These are phyloP conservation scores for Cryptocephalus primarius DNA, from an alignment of 2,888 invertebrate genomes.

Conservation along the genomic window DNA sequence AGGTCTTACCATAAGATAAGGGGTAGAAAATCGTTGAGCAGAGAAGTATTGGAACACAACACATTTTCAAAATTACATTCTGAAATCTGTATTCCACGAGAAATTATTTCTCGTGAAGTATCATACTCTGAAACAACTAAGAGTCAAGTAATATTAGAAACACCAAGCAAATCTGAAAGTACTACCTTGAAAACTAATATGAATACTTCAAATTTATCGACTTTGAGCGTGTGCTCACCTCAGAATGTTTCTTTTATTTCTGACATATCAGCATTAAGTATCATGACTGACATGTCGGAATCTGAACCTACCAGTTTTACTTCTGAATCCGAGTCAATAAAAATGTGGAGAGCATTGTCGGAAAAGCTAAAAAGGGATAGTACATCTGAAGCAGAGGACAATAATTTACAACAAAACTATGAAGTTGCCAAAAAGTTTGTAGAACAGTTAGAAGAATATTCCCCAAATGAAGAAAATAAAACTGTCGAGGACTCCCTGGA, in stretches of 20 bases:
- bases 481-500: too few species aligned
- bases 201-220: neutral
- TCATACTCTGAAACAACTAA: neutral
- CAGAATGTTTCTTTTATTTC: too few species aligned
- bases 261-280: too few species aligned
- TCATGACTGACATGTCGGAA: too few species aligned
- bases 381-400: too few species aligned
- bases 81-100: neutral
- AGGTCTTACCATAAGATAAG: constrained; percentile 10
- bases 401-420: neutral
- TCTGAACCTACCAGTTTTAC: neutral
- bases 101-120: too few species aligned
- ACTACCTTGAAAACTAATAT: constrained; percentile 1
- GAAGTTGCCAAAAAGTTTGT: neutral
- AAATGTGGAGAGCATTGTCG: too few species aligned
- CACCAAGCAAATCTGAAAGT: neutral
- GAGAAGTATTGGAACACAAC: constrained; percentile 23
- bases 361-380: too few species aligned
- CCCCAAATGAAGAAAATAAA: too few species aligned
- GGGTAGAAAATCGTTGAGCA: constrained; percentile 19
- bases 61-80: constrained; percentile 10
- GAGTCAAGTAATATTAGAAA: neutral
- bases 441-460: too few species aligned
- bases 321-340: neutral
- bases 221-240: neutral